Conservation (phyloP, 2,888 invertebrate genomes). For the Leucophenga montana region DNA sequence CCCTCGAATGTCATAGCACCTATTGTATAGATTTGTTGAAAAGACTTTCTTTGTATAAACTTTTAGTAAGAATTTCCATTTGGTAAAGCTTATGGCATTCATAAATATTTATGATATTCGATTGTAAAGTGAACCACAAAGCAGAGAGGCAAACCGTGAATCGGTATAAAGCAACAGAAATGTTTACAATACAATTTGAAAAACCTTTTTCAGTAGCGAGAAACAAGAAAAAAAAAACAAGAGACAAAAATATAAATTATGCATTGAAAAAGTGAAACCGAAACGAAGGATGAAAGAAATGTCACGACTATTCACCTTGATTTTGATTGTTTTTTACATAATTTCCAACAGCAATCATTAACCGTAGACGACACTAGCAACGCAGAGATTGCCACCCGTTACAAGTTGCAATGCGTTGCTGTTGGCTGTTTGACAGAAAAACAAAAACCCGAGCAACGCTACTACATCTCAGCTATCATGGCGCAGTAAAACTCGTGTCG, state of each 20-base stretch:
- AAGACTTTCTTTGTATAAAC: not conserved
- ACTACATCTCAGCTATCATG: not conserved
- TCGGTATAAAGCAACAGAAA: conserved; percentile 22
- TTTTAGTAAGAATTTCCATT: conserved; percentile 36
- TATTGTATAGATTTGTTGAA: no score
- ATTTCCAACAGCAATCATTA: not conserved
- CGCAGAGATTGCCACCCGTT: conserved; percentile 17
- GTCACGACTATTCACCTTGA: conserved; percentile 50
- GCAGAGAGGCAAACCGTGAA: not conserved
- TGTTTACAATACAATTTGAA: no score
- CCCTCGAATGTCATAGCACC: no score
- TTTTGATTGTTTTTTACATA: conserved; percentile 57
- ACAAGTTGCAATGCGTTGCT: conserved; percentile 4
- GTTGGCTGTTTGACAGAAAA: not conserved
- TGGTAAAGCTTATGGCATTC: conserved; percentile 44
- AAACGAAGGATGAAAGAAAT: conserved; percentile 33
- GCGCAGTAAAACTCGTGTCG: conserved; percentile 15
- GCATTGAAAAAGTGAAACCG: conserved; percentile 52
- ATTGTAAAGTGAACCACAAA: not conserved
- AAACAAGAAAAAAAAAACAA: not conserved
- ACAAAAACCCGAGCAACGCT: no score
- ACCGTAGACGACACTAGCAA: no score
- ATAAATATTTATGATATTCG: conserved; percentile 60
- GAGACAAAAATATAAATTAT: conserved; percentile 54
- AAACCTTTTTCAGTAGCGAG: not conserved